A percentile compares a stretch with the other conserved stretches of the same genome.
phyloP scores from a whole-genome alignment of 2,113 vertebrate species.

The Chloroceryle aenea region DNA sequence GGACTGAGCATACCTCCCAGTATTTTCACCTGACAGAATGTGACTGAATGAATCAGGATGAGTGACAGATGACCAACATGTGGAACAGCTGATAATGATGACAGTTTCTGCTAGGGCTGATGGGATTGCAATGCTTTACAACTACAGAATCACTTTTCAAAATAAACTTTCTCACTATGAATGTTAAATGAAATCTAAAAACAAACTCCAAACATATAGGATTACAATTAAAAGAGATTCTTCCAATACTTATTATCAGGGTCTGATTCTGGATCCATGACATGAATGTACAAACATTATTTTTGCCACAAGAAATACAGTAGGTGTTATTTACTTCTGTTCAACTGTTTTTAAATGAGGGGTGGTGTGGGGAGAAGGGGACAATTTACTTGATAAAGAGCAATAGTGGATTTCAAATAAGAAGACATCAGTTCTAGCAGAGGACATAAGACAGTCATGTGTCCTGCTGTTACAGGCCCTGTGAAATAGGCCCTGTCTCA shows the following conservation, averaged over 20 bases:
- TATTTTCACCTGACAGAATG: background rate
- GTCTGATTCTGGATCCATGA: background rate
- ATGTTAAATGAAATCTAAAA: background rate
- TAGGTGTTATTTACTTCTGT: background rate
- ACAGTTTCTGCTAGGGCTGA: background rate
- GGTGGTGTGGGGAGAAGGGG: background rate
- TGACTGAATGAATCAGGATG: background rate
- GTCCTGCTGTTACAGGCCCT: background rate
- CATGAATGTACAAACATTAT: rapidly evolving
- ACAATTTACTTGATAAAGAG: background rate
- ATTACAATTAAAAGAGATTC: background rate
- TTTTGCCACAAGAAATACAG: background rate
- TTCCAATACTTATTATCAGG: background rate
- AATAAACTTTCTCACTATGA: background rate
- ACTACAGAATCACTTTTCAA: background rate
- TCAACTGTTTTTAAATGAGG: background rate
- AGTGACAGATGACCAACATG: background rate
- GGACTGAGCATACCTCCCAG: background rate
- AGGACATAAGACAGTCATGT: background rate
- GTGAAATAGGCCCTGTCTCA: background rate
- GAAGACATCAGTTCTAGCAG: background rate
- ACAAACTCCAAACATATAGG: background rate
- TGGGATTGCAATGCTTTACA: background rate
- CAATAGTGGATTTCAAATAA: background rate
- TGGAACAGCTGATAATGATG: background rate